Percentiles rank a stretch among this genome's conserved stretches.
These are phyloP conservation scores for Scolopax rusticola DNA, from an alignment of 2,797 vertebrate species.

Conservation along the genomic window DNA sequence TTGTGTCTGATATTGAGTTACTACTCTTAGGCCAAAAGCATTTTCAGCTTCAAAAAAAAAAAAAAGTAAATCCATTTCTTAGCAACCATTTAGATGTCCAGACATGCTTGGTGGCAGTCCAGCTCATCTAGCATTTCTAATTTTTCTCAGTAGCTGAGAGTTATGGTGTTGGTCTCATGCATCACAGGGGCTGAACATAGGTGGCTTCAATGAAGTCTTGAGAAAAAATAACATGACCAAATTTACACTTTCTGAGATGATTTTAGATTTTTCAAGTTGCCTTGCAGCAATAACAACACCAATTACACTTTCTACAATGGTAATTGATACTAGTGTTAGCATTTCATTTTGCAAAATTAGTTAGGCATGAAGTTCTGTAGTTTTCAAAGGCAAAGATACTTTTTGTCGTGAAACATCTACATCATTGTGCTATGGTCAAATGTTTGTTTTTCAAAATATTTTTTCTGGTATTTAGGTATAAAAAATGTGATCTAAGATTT, in stretches of 20 bases:
- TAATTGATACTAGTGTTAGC: neutral
- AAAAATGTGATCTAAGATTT: neutral
- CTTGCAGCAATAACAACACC: neutral
- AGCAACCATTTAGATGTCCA: neutral
- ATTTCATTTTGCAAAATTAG: neutral
- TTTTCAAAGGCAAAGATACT: neutral
- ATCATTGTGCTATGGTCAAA: neutral
- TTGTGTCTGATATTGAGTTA: neutral
- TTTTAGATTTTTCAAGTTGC: constrained; percentile 9
- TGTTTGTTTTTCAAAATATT: neutral
- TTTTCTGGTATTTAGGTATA: neutral
- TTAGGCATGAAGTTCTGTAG: neutral
- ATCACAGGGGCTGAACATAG: neutral
- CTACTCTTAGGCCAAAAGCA: neutral
- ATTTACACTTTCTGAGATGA: neutral
- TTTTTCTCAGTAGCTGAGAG: neutral
- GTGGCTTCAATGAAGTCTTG: neutral
- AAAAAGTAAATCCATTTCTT: neutral
- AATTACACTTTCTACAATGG: neutral
- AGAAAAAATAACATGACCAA: neutral
- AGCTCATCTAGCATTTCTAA: neutral
- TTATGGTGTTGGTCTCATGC: neutral
- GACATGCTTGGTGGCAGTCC: neutral
- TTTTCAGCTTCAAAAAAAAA: neutral
- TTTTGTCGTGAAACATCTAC: neutral